A percentile compares a stretch with the other conserved stretches of the same genome.
These are phyloP conservation scores for Strigamia transsilvanica DNA, from an alignment of 2,888 invertebrate genomes.

Conservation along the genomic window DNA sequence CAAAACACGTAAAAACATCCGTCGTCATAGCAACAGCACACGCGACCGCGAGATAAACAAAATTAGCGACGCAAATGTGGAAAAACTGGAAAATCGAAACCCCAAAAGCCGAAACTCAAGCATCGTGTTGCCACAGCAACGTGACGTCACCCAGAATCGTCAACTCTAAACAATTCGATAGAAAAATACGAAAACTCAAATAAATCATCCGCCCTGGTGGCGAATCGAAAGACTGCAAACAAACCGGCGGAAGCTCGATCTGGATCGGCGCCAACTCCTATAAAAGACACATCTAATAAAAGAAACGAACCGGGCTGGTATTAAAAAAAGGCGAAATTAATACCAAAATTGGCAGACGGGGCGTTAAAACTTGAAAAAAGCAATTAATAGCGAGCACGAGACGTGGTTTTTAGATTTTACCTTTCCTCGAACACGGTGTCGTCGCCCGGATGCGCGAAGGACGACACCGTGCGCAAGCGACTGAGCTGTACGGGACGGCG, in stretches of 20 bases:
- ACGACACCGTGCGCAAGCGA: neutral
- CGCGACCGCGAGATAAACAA: neutral
- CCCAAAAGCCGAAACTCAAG: neutral
- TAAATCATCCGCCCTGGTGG: neutral
- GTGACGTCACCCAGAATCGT: neutral
- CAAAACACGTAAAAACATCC: neutral
- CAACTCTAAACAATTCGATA: neutral
- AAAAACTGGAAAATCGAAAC: neutral
- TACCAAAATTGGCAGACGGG: no score
- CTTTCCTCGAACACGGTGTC: neutral
- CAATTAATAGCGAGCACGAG: no score
- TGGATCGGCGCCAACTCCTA: neutral
- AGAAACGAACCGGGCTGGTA: neutral
- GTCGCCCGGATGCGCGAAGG: slow-evolving; percentile 24
- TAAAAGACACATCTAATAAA: slow-evolving; percentile 15
- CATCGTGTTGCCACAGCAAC: neutral
- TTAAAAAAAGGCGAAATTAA: neutral
- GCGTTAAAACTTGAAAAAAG: no score
- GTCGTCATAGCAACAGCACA: neutral
- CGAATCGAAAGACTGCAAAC: neutral
- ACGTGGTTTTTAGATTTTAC: neutral
- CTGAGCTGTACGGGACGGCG: neutral
- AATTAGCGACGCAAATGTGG: slow-evolving; percentile 23
- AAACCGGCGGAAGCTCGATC: neutral
- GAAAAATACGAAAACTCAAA: neutral